Evolutionary conservation across 1,140 invertebrate genomes (phyloP).

Genomic region (Acromyrmex heyeri): DNA sequence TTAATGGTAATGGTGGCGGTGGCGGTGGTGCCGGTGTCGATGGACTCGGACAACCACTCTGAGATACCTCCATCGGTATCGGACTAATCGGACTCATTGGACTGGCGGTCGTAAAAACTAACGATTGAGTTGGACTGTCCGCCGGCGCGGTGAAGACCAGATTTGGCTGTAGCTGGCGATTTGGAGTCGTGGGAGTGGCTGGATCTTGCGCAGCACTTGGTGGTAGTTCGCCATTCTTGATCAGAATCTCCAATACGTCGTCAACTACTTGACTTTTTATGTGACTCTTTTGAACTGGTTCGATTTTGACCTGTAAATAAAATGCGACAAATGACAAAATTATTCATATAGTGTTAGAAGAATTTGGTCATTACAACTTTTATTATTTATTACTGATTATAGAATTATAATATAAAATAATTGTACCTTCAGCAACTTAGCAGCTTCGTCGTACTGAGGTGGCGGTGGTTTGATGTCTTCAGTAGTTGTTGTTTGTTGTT

Average conservation of each 20-base stretch:
- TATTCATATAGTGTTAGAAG: neutral
- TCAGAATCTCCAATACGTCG: slow-evolving; percentile 97
- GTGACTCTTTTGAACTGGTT: slow-evolving; percentile 86
- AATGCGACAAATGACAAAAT: slow-evolving; percentile 12
- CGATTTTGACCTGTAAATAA: slow-evolving; percentile 82
- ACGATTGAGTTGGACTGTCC: slow-evolving; percentile 81
- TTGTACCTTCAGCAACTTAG: slow-evolving; percentile 88
- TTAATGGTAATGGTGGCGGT: slow-evolving; percentile 85
- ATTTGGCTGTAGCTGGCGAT: slow-evolving; percentile 84
- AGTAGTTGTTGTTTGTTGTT: slow-evolving; percentile 67
- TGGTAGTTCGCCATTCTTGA: slow-evolving; percentile 96
- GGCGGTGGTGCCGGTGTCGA: slow-evolving; percentile 84
- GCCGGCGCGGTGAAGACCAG: slow-evolving; percentile 83
- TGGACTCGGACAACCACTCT: slow-evolving; percentile 82
- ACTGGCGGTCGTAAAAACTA: slow-evolving; percentile 81
- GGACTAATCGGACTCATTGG: slow-evolving; percentile 85
- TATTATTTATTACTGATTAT: neutral
- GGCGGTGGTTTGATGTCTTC: slow-evolving; percentile 86
- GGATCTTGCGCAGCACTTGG: slow-evolving; percentile 94
- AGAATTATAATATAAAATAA: slow-evolving; percentile 11
- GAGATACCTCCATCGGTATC: slow-evolving; percentile 84
- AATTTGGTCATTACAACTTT: neutral
- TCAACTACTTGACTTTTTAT: slow-evolving; percentile 96
- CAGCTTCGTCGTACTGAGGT: slow-evolving; percentile 91
- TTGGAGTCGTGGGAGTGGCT: slow-evolving; percentile 89